phyloP scores from a whole-genome alignment of 2,113 vertebrate species.

The Mionectes macconnelli region DNA sequence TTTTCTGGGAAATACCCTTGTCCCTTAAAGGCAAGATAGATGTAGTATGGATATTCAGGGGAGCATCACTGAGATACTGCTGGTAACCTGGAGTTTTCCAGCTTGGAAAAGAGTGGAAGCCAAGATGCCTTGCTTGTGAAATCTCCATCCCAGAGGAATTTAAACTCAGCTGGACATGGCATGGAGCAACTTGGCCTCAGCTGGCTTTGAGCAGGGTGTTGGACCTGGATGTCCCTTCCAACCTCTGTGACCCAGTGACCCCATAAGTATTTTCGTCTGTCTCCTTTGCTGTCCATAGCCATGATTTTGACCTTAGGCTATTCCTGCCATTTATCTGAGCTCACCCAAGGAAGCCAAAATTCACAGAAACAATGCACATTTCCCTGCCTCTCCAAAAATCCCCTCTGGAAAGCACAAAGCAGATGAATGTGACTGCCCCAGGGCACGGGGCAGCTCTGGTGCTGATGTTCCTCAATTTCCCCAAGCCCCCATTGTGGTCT shows the following conservation, averaged over 20 bases:
- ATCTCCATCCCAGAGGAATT: neutral
- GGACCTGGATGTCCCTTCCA: neutral
- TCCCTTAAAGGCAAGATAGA: neutral
- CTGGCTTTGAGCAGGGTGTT: neutral
- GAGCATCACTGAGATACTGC: neutral
- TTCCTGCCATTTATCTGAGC: neutral
- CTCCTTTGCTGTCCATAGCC: neutral
- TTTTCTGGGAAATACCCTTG: neutral
- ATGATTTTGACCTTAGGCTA: neutral
- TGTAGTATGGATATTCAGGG: neutral
- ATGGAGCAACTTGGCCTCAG: neutral
- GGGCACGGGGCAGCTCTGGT: neutral
- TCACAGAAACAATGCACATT: neutral
- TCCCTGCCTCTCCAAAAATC: neutral
- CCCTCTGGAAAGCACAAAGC: neutral
- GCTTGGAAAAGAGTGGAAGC: neutral
- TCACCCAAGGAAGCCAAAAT: neutral
- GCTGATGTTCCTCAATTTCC: neutral
- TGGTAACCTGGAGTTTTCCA: neutral
- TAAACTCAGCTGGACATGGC: neutral
- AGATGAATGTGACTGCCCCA: neutral
- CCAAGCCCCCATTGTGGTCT: rapidly evolving
- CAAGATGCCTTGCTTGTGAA: neutral
- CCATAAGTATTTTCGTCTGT: neutral
- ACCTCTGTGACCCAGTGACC: neutral